phyloP scores from a whole-genome alignment of 2,113 vertebrate species.

The Eudyptes chrysolophus region DNA sequence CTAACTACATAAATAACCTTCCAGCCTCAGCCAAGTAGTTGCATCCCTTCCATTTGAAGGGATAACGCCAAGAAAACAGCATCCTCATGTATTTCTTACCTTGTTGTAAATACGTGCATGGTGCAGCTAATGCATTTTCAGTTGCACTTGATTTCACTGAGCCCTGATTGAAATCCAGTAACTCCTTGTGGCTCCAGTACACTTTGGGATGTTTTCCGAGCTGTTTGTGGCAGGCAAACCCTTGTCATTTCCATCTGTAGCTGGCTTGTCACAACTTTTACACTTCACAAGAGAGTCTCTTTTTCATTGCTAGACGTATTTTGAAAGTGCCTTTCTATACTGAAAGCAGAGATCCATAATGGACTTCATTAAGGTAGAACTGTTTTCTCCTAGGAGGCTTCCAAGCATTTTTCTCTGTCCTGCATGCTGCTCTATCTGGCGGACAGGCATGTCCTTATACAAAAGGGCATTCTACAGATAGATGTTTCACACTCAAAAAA shows the following conservation, averaged over 20 bases:
- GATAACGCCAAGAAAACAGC: background rate
- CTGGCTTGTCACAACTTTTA: constrained; percentile 53
- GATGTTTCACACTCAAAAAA: background rate
- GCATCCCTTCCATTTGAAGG: background rate
- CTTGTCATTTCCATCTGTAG: constrained; percentile 20
- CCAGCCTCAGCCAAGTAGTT: background rate
- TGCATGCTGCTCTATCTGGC: background rate
- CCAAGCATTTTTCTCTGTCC: constrained; percentile 31
- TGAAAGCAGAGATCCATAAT: constrained; percentile 40
- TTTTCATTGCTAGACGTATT: background rate
- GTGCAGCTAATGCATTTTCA: background rate
- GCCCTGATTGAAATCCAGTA: background rate
- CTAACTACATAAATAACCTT: background rate
- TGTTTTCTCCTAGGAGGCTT: constrained; percentile 28
- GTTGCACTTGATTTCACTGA: background rate
- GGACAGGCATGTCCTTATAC: background rate
- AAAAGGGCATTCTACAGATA: constrained; percentile 26
- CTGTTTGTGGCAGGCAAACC: constrained; percentile 24
- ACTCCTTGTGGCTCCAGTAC: background rate
- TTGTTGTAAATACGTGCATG: background rate
- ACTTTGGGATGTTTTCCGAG: constrained; percentile 3
- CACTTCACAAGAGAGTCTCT: background rate
- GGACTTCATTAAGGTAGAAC: constrained; percentile 54
- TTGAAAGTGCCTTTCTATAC: constrained; percentile 27
- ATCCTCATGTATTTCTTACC: background rate